These are phyloP conservation scores for Anoplopoma fimbria DNA, from an alignment of 2,113 vertebrate species.

Conservation along the genomic window DNA sequence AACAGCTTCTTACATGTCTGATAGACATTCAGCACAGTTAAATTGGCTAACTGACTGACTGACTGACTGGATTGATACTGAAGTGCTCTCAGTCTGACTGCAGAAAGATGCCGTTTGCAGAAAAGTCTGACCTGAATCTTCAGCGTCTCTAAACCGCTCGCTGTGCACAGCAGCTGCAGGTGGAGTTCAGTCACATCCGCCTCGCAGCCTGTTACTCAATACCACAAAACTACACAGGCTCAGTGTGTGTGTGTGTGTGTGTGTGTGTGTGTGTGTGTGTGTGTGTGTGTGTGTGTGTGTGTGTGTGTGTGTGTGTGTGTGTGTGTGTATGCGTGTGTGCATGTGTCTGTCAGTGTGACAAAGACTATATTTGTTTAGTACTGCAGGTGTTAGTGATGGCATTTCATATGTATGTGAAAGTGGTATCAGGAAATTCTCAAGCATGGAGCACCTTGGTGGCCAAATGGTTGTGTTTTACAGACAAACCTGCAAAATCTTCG, in stretches of 20 bases:
- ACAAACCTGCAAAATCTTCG: no score
- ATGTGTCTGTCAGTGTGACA: background rate
- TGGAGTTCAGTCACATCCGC: constrained; percentile 68
- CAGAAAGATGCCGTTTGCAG: constrained; percentile 28
- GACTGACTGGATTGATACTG: background rate
- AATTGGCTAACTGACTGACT: background rate
- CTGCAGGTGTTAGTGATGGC: constrained; percentile 6
- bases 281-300: background rate
- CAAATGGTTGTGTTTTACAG: background rate
- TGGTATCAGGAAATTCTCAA: background rate
- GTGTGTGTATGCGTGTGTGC: background rate
- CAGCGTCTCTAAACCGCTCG: constrained; percentile 39
- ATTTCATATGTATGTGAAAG: background rate
- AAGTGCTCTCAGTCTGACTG: background rate
- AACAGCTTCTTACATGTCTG: background rate
- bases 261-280: background rate
- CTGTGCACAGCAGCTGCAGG: constrained; percentile 68
- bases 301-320: background rate
- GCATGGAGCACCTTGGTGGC: background rate
- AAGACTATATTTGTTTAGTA: background rate
- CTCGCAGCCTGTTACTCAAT: constrained; percentile 31
- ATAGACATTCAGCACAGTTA: background rate
- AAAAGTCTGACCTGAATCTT: constrained; percentile 62
- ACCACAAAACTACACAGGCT: constrained; percentile 24
- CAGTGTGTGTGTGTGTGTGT: background rate